Base-by-base conservation (phyloP, 2,797 vertebrate species). In the Schizopygopsis pylzovi region DNA sequence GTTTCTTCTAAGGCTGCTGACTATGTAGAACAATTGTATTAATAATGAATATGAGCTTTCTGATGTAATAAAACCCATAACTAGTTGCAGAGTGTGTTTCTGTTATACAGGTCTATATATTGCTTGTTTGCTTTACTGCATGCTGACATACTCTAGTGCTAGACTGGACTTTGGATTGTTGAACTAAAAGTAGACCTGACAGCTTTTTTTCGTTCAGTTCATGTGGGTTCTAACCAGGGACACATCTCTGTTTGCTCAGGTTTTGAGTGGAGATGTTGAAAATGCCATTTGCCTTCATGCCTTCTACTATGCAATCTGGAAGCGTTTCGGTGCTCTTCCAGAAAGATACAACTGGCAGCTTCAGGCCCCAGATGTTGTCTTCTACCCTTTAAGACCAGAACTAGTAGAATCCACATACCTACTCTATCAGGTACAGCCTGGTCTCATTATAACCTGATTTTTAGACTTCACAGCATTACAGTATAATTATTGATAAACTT, bases 271-370 rank as follows among this genome's bases (percentile, higher is more conserved):
- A n/a, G 98, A 99, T 75, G 96, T 99, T 84, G 98, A 99, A 92
- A 97, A 99, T 65, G 98, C 98, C 37, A 99, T 99, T 92, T 99
- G 98, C 91, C 96, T 99, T 33, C 98, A 99, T 49, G 98, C 98
- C 86, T 99, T 99, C 91, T 99, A 99, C 93, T 99, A 99, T 63
- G 98, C 98, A 92, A 98, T 99, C 75, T 99, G 98, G 98, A 99
- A 98, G 83, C 96, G 98, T n/a, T 99, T 97, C 0, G 98, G 98
- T 15, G 98, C 98, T 70, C 95, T 99, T 83, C 98, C 98, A 0
- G 98, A 99, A 91, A 95, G 98, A 79, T 99, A 98, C 91, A 99
- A 99, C 96, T 99, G 98, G 98, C 98, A 99, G 87, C 93, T 99
- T 65, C 98, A 99, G 92, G 97, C 97, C 4, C 98, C 98, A 0